Percentiles rank a stretch among this genome's conserved stretches.
Evolutionary conservation across 2,113 vertebrate genomes (phyloP).

Genomic region (Cyprinodon variegatus): DNA sequence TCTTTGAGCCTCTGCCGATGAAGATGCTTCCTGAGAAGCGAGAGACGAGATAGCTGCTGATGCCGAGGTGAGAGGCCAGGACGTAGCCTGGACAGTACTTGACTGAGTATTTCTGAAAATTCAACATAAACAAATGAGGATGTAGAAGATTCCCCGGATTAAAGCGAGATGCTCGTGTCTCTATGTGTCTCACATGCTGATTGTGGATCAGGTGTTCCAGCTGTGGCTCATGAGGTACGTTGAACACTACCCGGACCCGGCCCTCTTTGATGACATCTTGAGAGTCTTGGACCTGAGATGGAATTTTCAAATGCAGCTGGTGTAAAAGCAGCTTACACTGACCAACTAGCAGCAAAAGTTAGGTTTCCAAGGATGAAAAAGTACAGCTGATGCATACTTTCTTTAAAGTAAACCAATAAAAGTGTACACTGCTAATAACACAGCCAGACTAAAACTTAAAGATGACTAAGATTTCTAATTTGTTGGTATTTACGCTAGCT

Average conservation of each 20-base stretch:
- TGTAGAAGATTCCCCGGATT: too few species aligned
- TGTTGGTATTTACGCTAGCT: too few species aligned
- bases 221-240: slow-evolving; percentile 90
- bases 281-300: slow-evolving; percentile 90
- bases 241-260: slow-evolving; percentile 93
- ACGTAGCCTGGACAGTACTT: slow-evolving; percentile 96
- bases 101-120: slow-evolving; percentile 92
- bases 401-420: too few species aligned
- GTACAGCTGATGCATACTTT: too few species aligned
- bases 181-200: slow-evolving; percentile 89
- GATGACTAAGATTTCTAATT: too few species aligned
- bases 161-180: fast-evolving
- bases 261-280: slow-evolving; percentile 92
- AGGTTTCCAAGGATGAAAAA: neutral
- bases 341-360: neutral
- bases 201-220: slow-evolving; percentile 94
- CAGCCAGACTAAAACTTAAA: too few species aligned
- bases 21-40: slow-evolving; percentile 98
- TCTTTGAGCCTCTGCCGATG: slow-evolving; percentile 95
- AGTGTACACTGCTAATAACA: too few species aligned
- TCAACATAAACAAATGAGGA: fast-evolving
- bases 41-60: slow-evolving; percentile 96
- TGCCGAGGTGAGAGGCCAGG: slow-evolving; percentile 92
- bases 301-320: neutral
- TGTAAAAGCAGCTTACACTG: neutral